These are phyloP conservation scores for Ambastaia sidthimunki DNA, from an alignment of 2,797 vertebrate genomes.

Conservation along the genomic window DNA sequence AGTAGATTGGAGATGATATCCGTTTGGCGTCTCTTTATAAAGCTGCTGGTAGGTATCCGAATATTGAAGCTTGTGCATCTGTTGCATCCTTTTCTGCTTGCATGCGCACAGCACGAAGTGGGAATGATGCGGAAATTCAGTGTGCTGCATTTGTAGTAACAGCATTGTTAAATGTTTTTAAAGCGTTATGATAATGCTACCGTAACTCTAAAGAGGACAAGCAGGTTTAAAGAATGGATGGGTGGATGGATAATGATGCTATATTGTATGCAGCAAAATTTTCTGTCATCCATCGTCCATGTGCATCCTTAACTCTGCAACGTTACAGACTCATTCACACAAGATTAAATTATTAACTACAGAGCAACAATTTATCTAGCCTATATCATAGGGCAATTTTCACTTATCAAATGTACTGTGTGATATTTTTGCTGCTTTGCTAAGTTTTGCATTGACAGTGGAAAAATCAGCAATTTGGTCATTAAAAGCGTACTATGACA, in stretches of 20 bases:
- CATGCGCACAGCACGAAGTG: slow-evolving; percentile 25
- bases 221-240: too few species aligned
- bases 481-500: background rate
- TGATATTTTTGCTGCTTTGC: background rate
- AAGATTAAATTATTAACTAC: background rate
- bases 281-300: background rate
- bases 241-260: background rate
- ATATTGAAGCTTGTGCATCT: slow-evolving; percentile 26
- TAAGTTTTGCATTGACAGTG: too few species aligned
- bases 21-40: slow-evolving; percentile 67
- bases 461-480: background rate
- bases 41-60: slow-evolving; percentile 64
- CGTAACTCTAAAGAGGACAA: too few species aligned
- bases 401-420: too few species aligned
- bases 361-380: too few species aligned
- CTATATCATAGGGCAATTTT: too few species aligned
- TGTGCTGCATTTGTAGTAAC: slow-evolving; percentile 3
- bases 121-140: slow-evolving; percentile 23
- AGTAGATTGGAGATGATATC: slow-evolving; percentile 70
- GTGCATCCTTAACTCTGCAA: background rate
- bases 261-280: background rate
- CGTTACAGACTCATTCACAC: background rate
- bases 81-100: slow-evolving; percentile 19
- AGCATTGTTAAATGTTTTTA: background rate
- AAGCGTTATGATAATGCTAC: slow-evolving; percentile 2